Percentiles rank a stretch among this genome's conserved stretches.
Conservation (phyloP, 2,113 vertebrate species). For the Notothenia coriiceps region DNA sequence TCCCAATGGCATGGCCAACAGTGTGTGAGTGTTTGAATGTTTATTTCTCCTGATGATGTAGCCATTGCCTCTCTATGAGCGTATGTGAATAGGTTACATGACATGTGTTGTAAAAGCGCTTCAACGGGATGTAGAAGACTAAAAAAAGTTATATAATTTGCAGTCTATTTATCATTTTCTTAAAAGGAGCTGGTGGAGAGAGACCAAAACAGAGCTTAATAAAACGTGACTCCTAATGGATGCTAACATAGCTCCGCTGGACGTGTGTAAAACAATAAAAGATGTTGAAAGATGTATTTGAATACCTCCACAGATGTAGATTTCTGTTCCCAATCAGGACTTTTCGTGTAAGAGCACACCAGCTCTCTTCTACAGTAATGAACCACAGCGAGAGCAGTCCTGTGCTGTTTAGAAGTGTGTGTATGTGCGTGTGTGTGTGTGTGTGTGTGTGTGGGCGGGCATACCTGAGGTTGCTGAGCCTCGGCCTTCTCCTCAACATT, state of each 20-base stretch:
- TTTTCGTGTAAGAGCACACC: constrained; percentile 68
- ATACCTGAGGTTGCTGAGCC: constrained; percentile 81
- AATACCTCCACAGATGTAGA: constrained; percentile 62
- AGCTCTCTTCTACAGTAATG: constrained; percentile 54
- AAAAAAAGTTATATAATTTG: too few species aligned
- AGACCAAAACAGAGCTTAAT: too few species aligned
- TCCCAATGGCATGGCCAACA: too few species aligned
- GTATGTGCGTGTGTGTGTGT: constrained; percentile 30
- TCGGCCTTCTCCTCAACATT: constrained; percentile 76
- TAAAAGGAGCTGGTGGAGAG: too few species aligned
- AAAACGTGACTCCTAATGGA: too few species aligned
- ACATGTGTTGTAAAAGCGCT: too few species aligned
- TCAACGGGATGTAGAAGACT: too few species aligned
- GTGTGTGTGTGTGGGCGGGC: constrained; percentile 70
- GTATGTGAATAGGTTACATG: too few species aligned
- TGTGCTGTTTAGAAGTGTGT: constrained; percentile 52
- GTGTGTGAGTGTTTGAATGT: too few species aligned
- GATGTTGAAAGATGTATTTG: constrained; percentile 61
- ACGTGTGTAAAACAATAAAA: constrained; percentile 27
- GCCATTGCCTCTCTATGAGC: too few species aligned
- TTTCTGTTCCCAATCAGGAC: constrained; percentile 67
- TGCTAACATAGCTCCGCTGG: not conserved
- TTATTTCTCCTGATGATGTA: too few species aligned
- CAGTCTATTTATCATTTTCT: too few species aligned
- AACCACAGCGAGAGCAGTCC: constrained; percentile 57